Base-by-base conservation (phyloP, 2,888 invertebrate species). In the Melieria picta region DNA sequence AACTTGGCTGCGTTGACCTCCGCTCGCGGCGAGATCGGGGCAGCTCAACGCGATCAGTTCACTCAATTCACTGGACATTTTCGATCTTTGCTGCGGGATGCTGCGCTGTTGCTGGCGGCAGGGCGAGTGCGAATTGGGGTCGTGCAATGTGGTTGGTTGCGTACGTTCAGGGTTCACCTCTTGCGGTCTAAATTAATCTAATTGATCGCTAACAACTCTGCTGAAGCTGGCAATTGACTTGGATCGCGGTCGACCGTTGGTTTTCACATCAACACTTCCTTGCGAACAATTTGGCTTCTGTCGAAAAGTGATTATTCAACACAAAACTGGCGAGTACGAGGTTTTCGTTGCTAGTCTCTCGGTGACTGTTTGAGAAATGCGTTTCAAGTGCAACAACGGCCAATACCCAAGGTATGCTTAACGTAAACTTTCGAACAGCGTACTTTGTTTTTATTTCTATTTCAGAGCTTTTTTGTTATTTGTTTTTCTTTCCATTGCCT, bases 31-130 rank as follows among this genome's bases (percentile, higher is more conserved):
- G 45, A 86, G 79, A 76, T 86, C 84, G 67, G 85, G 80, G 74
- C 84, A 83, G 65, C 80, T 78, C 50, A 86, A 77, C 71, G 85
- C 86, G 71, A 85, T 82, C 55, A 85, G 55, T 81, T 85, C 85
- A 77, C 84, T 86, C 45, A 83, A 72, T 77, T 85, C 85, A 77
- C 78, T 80, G 71, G 83, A 82, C 84, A 84, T 85, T 72, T 69
- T 77, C 60, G 64, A 9, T 30, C 30, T 30, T 30, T 30, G 30
- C 13, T 56, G 55, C 46, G 55, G 52, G 43, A 13, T 9, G 60
- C 46, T 61, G 46, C 46, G 47, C 46, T 69, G 55, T 57, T 72
- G 50, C 9, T 65, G 45, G 61, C 63, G 65, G 60, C 58, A 46
- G 42, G 45, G 47, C 16, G 42, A 56, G 52, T 64, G 48, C 57